Conservation (phyloP, 2,888 invertebrate species). For the Meganola albula region DNA sequence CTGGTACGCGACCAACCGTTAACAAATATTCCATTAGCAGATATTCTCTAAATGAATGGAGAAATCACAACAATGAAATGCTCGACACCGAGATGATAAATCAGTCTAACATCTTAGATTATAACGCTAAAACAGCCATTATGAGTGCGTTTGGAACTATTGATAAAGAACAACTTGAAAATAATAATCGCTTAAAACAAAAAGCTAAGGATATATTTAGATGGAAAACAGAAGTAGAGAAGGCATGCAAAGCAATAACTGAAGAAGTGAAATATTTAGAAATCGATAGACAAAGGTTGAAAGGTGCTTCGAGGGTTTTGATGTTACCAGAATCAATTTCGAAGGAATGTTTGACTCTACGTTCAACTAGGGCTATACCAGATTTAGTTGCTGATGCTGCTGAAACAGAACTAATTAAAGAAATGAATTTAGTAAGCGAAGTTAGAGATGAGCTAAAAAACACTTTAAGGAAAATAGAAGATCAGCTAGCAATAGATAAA, state of each 20-base stretch:
- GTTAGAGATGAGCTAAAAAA: constrained; percentile 79
- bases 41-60: constrained; percentile 86
- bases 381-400: constrained; percentile 87
- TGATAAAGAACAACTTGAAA: constrained; percentile 83
- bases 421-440: constrained; percentile 83
- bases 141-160: constrained; percentile 80
- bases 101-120: constrained; percentile 76
- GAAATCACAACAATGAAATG: constrained; percentile 75
- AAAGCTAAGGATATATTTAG: constrained; percentile 83
- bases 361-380: constrained; percentile 82
- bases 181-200: constrained; percentile 80
- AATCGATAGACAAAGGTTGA: constrained; percentile 81
- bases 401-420: constrained; percentile 87
- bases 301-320: constrained; percentile 81
- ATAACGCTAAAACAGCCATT: constrained; percentile 80
- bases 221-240: constrained; percentile 87
- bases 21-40: constrained; percentile 86
- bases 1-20: constrained; percentile 85
- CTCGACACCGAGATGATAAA: constrained; percentile 71
- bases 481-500: constrained; percentile 84
- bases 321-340: constrained; percentile 86
- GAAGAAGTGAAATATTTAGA: constrained; percentile 84
- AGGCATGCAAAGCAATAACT: constrained; percentile 81
- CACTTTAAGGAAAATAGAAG: constrained; percentile 81
- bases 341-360: constrained; percentile 84